phyloP scores from a whole-genome alignment of 2,797 vertebrate genomes.

The Sebastes jordani region DNA sequence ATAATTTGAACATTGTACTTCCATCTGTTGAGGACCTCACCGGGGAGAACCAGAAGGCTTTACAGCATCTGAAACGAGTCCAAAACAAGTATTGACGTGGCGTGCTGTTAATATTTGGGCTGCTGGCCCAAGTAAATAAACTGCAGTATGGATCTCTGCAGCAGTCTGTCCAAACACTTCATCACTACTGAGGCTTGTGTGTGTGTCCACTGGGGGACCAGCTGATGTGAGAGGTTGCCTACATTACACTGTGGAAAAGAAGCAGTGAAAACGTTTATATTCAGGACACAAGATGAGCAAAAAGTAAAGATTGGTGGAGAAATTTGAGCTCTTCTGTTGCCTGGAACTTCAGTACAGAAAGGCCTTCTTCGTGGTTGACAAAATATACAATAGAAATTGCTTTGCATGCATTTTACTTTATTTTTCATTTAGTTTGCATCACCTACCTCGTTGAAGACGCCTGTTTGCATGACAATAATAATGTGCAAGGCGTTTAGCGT shows the following conservation, averaged over 20 bases:
- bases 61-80: background rate
- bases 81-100: background rate
- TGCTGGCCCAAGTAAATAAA: background rate
- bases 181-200: background rate
- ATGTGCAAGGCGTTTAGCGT: too few relatives aligned
- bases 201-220: background rate
- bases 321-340: too few relatives aligned
- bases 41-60: background rate
- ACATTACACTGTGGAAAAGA: background rate
- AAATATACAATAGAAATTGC: too few relatives aligned
- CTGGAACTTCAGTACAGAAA: too few relatives aligned
- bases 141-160: background rate
- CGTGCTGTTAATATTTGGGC: background rate
- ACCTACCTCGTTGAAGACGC: too few relatives aligned
- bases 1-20: background rate
- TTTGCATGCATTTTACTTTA: too few relatives aligned
- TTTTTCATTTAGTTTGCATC: too few relatives aligned
- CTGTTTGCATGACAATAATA: too few relatives aligned
- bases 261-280: background rate
- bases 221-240: background rate
- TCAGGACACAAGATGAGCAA: background rate
- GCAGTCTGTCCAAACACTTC: background rate
- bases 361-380: too few relatives aligned
- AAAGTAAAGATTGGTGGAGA: too few relatives aligned
- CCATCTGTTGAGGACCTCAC: too few relatives aligned